Evolutionary conservation across 2,888 invertebrate species (phyloP).

Genomic region (Leucophora obtusa): DNA sequence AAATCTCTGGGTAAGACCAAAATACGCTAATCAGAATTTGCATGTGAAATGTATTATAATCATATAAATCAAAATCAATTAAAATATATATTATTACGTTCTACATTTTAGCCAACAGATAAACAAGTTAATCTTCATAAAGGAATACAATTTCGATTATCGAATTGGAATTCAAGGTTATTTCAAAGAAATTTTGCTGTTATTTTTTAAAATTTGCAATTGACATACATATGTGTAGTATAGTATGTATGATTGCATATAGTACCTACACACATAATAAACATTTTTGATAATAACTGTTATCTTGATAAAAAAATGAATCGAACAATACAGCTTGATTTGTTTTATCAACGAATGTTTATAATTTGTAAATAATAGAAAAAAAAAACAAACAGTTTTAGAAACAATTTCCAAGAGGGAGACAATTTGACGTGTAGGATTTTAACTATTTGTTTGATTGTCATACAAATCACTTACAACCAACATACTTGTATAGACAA

Average conservation of each 20-base stretch:
- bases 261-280: neutral
- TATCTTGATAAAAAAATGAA: constrained; percentile 8
- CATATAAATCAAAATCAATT: constrained; percentile 3
- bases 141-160: neutral
- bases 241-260: too few species aligned
- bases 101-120: neutral
- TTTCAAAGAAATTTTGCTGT: constrained; percentile 17
- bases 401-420: neutral
- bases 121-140: neutral
- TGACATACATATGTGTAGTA: neutral
- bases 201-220: neutral
- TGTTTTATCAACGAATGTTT: constrained; percentile 8
- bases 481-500: neutral
- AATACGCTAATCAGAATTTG: neutral
- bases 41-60: neutral
- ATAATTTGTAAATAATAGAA: constrained; percentile 1
- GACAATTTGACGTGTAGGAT: neutral
- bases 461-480: neutral
- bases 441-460: too few species aligned
- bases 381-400: neutral
- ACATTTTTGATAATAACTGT: constrained; percentile 10
- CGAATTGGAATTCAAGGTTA: constrained; percentile 15
- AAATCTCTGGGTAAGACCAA: neutral
- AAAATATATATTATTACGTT: neutral
- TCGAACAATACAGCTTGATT: neutral